A percentile compares a stretch with the other conserved stretches of the same genome.
phyloP scores from a whole-genome alignment of 2,797 vertebrate species.

The Pitangus sulphuratus region DNA sequence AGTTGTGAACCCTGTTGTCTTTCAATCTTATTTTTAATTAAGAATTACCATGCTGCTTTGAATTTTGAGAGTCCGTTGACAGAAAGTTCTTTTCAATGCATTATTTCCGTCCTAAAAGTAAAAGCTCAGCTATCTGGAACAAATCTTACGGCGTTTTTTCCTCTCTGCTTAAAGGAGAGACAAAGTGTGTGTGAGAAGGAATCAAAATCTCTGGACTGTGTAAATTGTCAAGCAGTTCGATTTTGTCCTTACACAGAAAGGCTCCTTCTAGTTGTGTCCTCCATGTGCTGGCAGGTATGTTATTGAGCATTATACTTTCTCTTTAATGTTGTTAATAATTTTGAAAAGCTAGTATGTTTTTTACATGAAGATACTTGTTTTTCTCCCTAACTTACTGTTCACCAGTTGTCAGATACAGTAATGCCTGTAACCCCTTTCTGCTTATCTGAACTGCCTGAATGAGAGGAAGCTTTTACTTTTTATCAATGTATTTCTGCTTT shows the following conservation, averaged over 20 bases:
- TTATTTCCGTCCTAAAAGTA: neutral
- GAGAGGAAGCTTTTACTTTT: neutral
- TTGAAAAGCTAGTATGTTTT: neutral
- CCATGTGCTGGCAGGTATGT: slow-evolving; percentile 80
- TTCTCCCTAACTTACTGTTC: neutral
- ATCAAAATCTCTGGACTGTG: slow-evolving; percentile 68
- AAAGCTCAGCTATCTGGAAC: neutral
- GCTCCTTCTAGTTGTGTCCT: slow-evolving; percentile 77
- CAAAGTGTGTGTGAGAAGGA: slow-evolving; percentile 75
- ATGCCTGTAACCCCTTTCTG: neutral
- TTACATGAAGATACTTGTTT: neutral
- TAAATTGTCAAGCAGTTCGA: slow-evolving; percentile 71
- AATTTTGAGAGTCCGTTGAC: neutral
- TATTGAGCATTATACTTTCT: neutral
- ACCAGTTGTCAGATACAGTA: neutral
- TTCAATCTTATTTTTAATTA: neutral
- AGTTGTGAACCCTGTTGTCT: neutral
- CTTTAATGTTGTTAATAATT: neutral
- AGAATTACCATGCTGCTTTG: neutral
- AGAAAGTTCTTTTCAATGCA: neutral
- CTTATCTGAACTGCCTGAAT: neutral
- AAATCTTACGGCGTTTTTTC: neutral
- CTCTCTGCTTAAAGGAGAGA: slow-evolving; percentile 70
- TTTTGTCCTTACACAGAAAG: slow-evolving; percentile 82
- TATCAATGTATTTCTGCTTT: neutral